These are phyloP conservation scores for Galeopsomyia nigrocyanea DNA, from an alignment of 2,888 invertebrate species.

Conservation along the genomic window DNA sequence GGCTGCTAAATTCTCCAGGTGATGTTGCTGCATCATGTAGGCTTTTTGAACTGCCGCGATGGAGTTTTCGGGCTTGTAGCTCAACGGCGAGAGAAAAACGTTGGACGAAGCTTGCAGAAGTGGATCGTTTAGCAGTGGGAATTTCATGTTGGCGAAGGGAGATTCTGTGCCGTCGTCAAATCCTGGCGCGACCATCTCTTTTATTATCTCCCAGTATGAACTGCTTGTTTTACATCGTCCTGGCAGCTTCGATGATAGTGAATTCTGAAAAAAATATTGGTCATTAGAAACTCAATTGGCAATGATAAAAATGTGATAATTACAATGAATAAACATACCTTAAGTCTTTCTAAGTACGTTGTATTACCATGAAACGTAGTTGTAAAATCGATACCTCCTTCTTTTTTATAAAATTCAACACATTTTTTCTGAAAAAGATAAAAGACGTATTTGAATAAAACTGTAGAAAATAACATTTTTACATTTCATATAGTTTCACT, in stretches of 20 bases:
- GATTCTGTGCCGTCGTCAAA: constrained; percentile 74
- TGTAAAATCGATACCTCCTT: constrained; percentile 77
- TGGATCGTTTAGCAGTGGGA: constrained; percentile 80
- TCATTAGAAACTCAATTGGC: neutral
- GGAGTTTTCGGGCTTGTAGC: constrained; percentile 63
- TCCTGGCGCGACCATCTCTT: constrained; percentile 81
- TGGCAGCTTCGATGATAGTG: constrained; percentile 85
- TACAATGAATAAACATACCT: constrained; percentile 66
- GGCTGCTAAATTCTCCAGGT: constrained; percentile 49
- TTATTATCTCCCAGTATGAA: constrained; percentile 83
- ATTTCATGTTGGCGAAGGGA: constrained; percentile 77
- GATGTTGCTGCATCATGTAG: constrained; percentile 58
- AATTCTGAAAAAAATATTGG: constrained; percentile 69
- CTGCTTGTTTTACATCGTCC: constrained; percentile 82
- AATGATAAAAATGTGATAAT: neutral
- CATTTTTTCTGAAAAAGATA: constrained; percentile 75
- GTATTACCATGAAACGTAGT: constrained; percentile 80
- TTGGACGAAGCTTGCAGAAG: constrained; percentile 81
- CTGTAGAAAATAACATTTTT: constrained; percentile 12
- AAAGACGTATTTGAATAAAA: neutral
- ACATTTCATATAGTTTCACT: constrained; percentile 48
- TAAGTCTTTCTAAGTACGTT: constrained; percentile 87
- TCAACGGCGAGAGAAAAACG: constrained; percentile 80
- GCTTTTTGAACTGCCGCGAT: constrained; percentile 63
- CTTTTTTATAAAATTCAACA: constrained; percentile 85